phyloP scores from a whole-genome alignment of 2,113 vertebrate species.

The Gallinago jamesoni region DNA sequence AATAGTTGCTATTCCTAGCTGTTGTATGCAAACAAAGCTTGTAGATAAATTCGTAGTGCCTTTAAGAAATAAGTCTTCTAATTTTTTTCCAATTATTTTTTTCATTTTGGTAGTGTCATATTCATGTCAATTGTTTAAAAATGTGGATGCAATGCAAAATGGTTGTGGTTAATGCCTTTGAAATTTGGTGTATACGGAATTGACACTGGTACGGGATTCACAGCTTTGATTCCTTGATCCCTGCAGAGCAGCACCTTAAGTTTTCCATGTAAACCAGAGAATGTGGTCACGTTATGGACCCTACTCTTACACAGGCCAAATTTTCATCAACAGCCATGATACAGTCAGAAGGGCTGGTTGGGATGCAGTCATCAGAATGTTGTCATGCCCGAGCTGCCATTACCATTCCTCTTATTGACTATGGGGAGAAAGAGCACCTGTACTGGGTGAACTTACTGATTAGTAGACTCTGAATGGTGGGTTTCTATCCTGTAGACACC shows the following conservation, averaged over 20 bases:
- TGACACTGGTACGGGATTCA: not conserved
- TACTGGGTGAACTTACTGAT: not conserved
- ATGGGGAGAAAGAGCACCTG: not conserved
- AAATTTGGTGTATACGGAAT: rapidly evolving
- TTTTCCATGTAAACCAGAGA: not conserved
- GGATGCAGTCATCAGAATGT: not conserved
- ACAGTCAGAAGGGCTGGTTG: not conserved
- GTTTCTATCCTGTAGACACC: not conserved
- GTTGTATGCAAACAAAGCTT: not conserved
- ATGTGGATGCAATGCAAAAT: not conserved
- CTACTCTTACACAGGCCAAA: not conserved
- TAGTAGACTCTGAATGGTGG: not conserved
- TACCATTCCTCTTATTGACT: not conserved
- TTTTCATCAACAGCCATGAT: not conserved
- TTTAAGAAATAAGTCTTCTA: not conserved
- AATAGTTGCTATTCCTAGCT: not conserved
- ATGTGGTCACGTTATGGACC: not conserved
- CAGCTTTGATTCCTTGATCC: not conserved
- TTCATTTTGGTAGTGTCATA: not conserved
- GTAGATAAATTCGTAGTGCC: not conserved
- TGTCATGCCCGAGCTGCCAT: not conserved
- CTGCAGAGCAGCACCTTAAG: not conserved
- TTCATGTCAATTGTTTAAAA: not conserved
- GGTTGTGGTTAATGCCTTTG: not conserved
- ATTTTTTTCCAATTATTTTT: no score